Base-by-base conservation (phyloP, 2,888 invertebrate species). In the Nomada flava region DNA sequence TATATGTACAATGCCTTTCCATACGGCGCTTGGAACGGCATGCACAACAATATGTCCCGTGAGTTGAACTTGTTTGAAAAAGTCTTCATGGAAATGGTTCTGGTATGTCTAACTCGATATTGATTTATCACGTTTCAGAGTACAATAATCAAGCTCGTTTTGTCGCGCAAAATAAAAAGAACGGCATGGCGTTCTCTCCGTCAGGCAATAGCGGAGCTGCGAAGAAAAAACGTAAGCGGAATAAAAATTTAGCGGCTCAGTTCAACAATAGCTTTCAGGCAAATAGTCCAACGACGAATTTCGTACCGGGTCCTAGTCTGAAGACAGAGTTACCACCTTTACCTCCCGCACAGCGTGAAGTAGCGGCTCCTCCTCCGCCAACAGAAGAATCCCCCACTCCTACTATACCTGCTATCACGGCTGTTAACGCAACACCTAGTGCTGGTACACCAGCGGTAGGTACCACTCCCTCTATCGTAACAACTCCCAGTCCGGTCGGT, bases 151-250 rank as follows among this genome's bases (percentile, higher is more conserved):
- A 92, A 72, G 92, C 93, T 53, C 92, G 93, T 62, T 93, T 93
- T 76, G 93, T 93, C 55, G 91, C 94, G 55, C 94, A 93, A 62
- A 94, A 94, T 83, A 94, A 94, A 80, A 93, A 94, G 87, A 89
- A 92, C 13, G 94, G 93, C 60, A 86, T 92, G 44, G 92, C 92
- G 5, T 94, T 92, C 71, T 88, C 90, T 70, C 89, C 90, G 44
- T 87, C 88, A 57, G 90, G 94, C 83, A 95, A 94, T 79, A 95
- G 94, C 80, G 95, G 95, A 76, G 95, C 95, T 15, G 95, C 95
- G 0, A 97, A 97, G 94, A 97, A 97, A 94, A 97, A 97, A 92
- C 95, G 97, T 71, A 97, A 97, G 94, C 95, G 96, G 83, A 96
- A 96, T 90, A 96, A 96, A 91, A 95, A 95, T 86, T 85, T 91